phyloP scores from a whole-genome alignment of 1,140 invertebrate genomes.

The Apis mellifera region Amel_HAv3.1 CM009931.2:5107501-5108000 shows the following conservation, averaged over 20 bases:
- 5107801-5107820: neutral
- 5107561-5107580: neutral
- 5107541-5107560: neutral
- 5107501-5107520: neutral
- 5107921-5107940: conserved; percentile 36
- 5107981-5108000: neutral
- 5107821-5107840: neutral
- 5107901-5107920: conserved; percentile 6
- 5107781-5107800: neutral
- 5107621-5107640: neutral
- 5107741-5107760: neutral
- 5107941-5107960: conserved; percentile 11
- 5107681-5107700: neutral
- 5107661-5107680: neutral
- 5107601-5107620: neutral
- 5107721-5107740: neutral
- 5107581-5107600: neutral
- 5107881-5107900: neutral
- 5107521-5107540: too few relatives aligned
- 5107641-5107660: neutral
- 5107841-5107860: neutral
- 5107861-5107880: conserved; percentile 10
- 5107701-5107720: neutral
- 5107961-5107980: neutral
- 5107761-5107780: too few relatives aligned